Base-by-base conservation (phyloP, 1,140 invertebrate genomes). In the Saccostrea glomerata region DNA sequence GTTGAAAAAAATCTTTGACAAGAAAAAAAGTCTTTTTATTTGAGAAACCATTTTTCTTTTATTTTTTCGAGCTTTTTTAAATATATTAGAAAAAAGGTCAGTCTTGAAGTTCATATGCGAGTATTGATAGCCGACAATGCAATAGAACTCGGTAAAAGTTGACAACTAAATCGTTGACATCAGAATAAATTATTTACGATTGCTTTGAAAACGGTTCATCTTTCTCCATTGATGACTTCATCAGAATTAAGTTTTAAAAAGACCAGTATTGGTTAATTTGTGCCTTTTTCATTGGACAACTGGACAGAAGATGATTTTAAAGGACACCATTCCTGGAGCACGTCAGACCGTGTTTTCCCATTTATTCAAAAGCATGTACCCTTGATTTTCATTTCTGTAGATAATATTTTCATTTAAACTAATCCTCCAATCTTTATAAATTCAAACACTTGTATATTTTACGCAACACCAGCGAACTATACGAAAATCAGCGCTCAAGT, bases 151-250 rank as follows among this genome's bases (percentile, higher is more conserved):
- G 25, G 13, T 30, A 77, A 25, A 25, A 15, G 25, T 30, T 77
- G 70, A 77, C 70, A 77, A 77, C 25, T 36, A 30, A 77, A 77
- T 77, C 70, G 30, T 13, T 77, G 70, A 77, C 23, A 30, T 77
- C 30, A 40, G 30, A 77, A 77, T 77, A 30, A 25, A 77, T 77
- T 23, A 77, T 77, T 77, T 36, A 77, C 25, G 15, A 30, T 77
- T 77, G 70, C 70, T 77, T 77, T 77, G 70, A 77, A 77, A 77
- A 30, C 70, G 25, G 70, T 77, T 77, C 30, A 77, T 77, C 70
- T 77, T 77, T 77, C 70, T 25, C 23, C 25, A 11, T 77, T 30
- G 9, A 30, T 36, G 70, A 77, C 70, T 77, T 77, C 25, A 77
- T 77, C 70, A 77, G 25, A 77, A 77, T 77, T 25, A 77, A 36